Evolutionary conservation across 2,113 vertebrate genomes (phyloP).

Genomic region (Leptobrachium leishanense): DNA sequence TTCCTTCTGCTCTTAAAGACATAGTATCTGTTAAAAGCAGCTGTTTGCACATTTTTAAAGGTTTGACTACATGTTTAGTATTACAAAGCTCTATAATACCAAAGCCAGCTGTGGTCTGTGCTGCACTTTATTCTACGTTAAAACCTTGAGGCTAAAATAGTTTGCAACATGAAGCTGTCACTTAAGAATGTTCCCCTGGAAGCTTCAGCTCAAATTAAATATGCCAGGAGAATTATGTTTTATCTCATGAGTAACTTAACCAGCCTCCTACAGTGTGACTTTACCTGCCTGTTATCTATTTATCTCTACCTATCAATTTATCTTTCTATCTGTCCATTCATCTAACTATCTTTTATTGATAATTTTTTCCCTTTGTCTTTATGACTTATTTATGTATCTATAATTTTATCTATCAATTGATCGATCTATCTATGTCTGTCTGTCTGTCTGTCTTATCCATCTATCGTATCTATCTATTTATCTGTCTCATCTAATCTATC

Average conservation of each 20-base stretch:
- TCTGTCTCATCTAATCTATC: too few relatives aligned
- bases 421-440: conserved; percentile 1
- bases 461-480: conserved; percentile 14
- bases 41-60: conserved; percentile 40
- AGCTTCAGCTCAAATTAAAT: conserved; percentile 53
- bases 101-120: conserved; percentile 55
- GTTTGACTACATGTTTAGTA: conserved; percentile 55
- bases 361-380: too few relatives aligned
- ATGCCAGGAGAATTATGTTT: neutral
- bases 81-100: conserved; percentile 39
- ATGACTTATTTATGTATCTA: neutral
- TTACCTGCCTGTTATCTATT: neutral
- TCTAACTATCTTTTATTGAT: neutral
- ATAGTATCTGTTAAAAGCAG: conserved; percentile 20
- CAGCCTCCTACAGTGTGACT: too few relatives aligned
- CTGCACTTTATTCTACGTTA: conserved; percentile 55
- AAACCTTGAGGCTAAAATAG: conserved; percentile 64
- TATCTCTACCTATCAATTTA: neutral
- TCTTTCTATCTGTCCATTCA: neutral
- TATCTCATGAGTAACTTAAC: neutral
- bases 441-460: conserved; percentile 7
- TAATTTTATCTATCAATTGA: neutral
- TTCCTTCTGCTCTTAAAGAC: neutral
- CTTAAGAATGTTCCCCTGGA: conserved; percentile 69
- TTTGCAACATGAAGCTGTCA: conserved; percentile 67